Conservation (phyloP, 2,113 vertebrate genomes). For the Microcebus lehilahytsara region DNA sequence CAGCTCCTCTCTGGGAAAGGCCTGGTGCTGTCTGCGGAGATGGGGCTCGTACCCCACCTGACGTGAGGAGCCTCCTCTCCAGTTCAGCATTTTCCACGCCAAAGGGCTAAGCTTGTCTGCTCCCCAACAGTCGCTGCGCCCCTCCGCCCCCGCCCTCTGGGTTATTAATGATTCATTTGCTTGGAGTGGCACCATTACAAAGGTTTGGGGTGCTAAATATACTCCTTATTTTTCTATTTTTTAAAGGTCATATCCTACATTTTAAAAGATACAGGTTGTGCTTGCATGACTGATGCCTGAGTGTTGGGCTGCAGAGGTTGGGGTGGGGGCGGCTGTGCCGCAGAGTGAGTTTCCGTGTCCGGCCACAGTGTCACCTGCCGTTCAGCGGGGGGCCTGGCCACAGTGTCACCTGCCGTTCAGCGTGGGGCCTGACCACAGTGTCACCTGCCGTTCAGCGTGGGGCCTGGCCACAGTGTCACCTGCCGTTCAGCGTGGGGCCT, state of each 20-base stretch:
- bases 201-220: neutral
- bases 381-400: too few species aligned
- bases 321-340: conserved; percentile 48
- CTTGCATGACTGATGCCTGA: neutral
- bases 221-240: neutral
- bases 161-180: neutral
- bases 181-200: neutral
- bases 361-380: neutral
- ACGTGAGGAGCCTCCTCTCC: neutral
- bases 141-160: fast-evolving
- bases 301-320: conserved; percentile 66
- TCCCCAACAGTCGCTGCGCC: neutral
- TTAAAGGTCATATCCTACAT: conserved; percentile 2
- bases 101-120: neutral
- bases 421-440: too few species aligned
- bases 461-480: too few species aligned
- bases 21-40: neutral
- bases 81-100: neutral
- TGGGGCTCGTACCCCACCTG: neutral
- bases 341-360: conserved; percentile 6
- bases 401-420: too few species aligned
- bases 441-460: too few species aligned
- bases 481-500: too few species aligned
- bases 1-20: neutral
- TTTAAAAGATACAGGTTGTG: conserved; percentile 52